Conservation (phyloP, 2,888 invertebrate genomes). For the Eupithecia insigniata region DNA sequence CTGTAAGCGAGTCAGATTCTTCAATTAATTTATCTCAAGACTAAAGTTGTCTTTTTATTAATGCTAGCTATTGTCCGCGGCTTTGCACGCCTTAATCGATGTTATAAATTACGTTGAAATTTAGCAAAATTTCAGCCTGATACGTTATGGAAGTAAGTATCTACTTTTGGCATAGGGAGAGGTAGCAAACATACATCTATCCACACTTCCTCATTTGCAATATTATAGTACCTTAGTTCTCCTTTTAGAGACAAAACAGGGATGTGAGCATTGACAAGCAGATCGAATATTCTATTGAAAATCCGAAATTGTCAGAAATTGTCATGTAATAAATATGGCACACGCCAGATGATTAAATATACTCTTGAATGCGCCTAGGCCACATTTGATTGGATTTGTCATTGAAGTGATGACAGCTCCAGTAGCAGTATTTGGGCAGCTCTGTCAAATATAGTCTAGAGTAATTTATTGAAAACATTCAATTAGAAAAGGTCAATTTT, state of each 20-base stretch:
- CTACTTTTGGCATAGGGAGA: no score
- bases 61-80: no score
- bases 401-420: constrained; percentile 1
- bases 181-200: no score
- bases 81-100: no score
- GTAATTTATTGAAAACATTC: background rate
- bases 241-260: background rate
- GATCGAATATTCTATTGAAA: background rate
- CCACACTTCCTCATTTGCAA: no score
- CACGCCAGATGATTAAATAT: constrained; percentile 62
- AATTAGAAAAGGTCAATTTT: background rate
- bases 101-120: no score
- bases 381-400: constrained; percentile 28
- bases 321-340: constrained; percentile 56
- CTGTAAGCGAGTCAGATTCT: background rate
- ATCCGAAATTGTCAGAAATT: constrained; percentile 16
- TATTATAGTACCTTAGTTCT: no score
- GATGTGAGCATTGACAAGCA: background rate
- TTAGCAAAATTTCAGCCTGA: no score
- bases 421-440: background rate
- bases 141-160: no score
- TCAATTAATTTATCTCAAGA: background rate
- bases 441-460: background rate
- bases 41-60: background rate
- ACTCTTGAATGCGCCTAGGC: constrained; percentile 59